These are phyloP conservation scores for Brachionus rotundiformis DNA, from an alignment of 1,140 invertebrate genomes.

Conservation along the genomic window DNA sequence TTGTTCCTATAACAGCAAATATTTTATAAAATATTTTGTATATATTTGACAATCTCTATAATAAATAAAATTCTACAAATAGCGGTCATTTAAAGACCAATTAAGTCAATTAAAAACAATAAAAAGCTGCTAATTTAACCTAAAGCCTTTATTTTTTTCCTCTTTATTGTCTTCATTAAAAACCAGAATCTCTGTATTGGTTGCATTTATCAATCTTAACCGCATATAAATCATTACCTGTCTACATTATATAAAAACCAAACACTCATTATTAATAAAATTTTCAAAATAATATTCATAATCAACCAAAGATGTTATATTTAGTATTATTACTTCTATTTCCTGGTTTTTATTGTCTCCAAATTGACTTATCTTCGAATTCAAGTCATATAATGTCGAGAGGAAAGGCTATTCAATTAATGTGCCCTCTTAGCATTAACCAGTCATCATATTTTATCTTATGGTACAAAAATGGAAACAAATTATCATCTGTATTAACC, in stretches of 20 bases:
- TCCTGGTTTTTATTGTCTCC: not conserved
- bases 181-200: not conserved
- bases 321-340: not conserved
- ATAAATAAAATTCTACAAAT: not conserved
- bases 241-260: not conserved
- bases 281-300: not conserved
- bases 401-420: not conserved
- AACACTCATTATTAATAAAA: not conserved
- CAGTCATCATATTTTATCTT: not conserved
- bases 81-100: not conserved
- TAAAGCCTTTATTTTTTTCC: not conserved
- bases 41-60: not conserved
- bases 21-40: not conserved
- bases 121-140: constrained; percentile 7
- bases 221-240: not conserved
- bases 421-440: not conserved
- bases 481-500: not conserved
- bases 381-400: not conserved
- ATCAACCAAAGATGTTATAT: no score
- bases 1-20: not conserved
- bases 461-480: not conserved
- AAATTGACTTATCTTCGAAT: not conserved
- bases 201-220: not conserved
- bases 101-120: not conserved
- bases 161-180: not conserved